Conservation (phyloP, 2,888 invertebrate genomes). For the Drosophila aldrichi region DNA sequence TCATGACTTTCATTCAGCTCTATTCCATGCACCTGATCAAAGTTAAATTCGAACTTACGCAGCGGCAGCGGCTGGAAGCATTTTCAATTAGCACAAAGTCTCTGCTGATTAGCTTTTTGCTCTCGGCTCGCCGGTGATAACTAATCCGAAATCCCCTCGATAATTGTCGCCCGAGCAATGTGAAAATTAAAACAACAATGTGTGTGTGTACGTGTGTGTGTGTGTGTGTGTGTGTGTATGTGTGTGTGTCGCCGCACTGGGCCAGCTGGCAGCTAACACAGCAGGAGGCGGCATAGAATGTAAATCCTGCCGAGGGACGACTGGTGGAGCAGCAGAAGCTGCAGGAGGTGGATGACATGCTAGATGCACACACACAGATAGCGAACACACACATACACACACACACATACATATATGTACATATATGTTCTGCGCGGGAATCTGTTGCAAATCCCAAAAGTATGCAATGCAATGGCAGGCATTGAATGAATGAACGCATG, state of each 20-base stretch:
- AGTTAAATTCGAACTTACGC: conserved; percentile 3
- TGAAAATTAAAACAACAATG: conserved; percentile 61
- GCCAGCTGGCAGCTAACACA: conserved; percentile 14
- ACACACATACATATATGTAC: conserved; percentile 1
- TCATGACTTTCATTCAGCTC: not conserved
- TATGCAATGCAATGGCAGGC: conserved; percentile 65
- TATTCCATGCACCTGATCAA: conserved; percentile 11
- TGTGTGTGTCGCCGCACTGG: conserved; percentile 45
- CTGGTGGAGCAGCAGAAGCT: not conserved
- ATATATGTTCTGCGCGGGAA: conserved; percentile 46
- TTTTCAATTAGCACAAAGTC: conserved; percentile 68
- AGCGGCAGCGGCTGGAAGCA: conserved; percentile 21
- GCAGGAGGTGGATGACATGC: not conserved
- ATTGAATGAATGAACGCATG: conserved; percentile 72
- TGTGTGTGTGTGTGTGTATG: conserved; percentile 17
- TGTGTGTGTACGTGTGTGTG: conserved; percentile 6
- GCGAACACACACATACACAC: conserved; percentile 12
- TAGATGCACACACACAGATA: conserved; percentile 10
- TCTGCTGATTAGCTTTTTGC: conserved; percentile 48
- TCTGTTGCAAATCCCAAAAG: conserved; percentile 76
- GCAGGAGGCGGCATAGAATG: conserved; percentile 24
- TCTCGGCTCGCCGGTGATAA: conserved; percentile 27
- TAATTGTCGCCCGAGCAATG: conserved; percentile 44
- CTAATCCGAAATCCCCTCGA: conserved; percentile 50
- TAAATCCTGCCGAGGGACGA: conserved; percentile 9